These are phyloP conservation scores for Sphaerophoria taeniata DNA, from an alignment of 2,888 invertebrate species.

Conservation along the genomic window DNA sequence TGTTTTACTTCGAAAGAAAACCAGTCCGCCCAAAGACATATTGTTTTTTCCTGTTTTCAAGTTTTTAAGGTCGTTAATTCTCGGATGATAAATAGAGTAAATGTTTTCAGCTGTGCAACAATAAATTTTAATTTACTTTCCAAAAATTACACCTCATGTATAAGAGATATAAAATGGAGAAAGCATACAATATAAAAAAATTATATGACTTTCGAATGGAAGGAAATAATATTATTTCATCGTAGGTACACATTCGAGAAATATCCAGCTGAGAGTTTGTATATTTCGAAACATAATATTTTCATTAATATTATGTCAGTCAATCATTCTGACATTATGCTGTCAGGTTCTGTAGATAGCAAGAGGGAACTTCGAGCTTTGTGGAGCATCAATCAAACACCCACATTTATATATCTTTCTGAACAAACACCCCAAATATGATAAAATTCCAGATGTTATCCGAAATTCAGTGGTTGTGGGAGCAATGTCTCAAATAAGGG, in stretches of 20 bases:
- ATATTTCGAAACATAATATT: background rate
- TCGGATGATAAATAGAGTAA: background rate
- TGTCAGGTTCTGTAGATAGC: conserved; percentile 13
- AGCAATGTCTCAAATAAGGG: no score
- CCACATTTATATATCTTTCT: no score
- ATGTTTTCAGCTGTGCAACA: conserved; percentile 2
- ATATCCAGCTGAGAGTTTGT: background rate
- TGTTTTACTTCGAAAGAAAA: conserved; percentile 18
- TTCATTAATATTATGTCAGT: conserved; percentile 29
- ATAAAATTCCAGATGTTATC: no score
- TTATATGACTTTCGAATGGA: background rate
- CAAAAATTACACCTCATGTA: background rate
- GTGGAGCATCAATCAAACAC: conserved; percentile 8
- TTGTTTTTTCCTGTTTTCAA: background rate
- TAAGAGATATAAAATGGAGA: no score
- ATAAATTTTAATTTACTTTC: conserved; percentile 3
- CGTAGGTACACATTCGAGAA: background rate
- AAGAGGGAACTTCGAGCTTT: conserved; percentile 48
- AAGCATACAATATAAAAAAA: no score
- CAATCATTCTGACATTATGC: conserved; percentile 4
- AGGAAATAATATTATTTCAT: conserved; percentile 6
- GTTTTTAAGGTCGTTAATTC: conserved; percentile 9
- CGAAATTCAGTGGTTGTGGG: no score
- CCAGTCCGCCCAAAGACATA: background rate
- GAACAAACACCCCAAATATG: no score